Percentiles rank a stretch among this genome's conserved stretches.
phyloP scores from a whole-genome alignment of 2,113 vertebrate species.

The Erpornis zantholeuca region DNA sequence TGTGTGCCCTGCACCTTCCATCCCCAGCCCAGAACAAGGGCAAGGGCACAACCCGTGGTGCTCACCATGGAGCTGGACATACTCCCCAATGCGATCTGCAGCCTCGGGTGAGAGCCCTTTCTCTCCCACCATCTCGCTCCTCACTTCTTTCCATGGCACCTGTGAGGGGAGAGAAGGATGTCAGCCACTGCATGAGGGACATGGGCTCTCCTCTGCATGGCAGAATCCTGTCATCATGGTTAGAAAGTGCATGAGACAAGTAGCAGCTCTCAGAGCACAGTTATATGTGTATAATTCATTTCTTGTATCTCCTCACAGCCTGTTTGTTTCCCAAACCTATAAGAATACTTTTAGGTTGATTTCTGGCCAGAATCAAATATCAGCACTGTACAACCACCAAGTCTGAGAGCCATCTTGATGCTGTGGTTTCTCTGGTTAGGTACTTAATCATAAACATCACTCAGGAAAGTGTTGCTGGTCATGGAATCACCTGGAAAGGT shows the following conservation, averaged over 20 bases:
- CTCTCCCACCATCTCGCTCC: constrained; percentile 87
- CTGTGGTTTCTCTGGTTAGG: not conserved
- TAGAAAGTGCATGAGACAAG: not conserved
- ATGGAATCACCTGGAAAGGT: not conserved
- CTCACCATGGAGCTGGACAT: constrained; percentile 80
- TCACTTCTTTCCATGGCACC: constrained; percentile 90
- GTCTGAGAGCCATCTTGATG: not conserved
- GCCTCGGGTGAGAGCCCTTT: constrained; percentile 84
- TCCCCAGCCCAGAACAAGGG: constrained; percentile 79
- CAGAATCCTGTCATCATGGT: not conserved
- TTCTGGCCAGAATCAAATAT: not conserved
- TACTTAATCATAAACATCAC: not conserved
- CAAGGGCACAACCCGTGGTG: not conserved
- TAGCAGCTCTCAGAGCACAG: not conserved
- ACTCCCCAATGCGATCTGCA: constrained; percentile 84
- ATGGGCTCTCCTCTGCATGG: accelerated
- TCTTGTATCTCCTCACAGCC: not conserved
- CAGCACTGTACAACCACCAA: not conserved
- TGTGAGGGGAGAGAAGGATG: constrained; percentile 18
- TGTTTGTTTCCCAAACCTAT: not conserved
- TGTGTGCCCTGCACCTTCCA: constrained; percentile 77
- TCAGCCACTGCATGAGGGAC: not conserved
- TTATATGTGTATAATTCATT: accelerated
- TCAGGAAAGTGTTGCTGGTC: not conserved
- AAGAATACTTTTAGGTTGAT: not conserved